Base-by-base conservation (phyloP, 2,797 vertebrate genomes). In the Uromys caudimaculatus region DNA sequence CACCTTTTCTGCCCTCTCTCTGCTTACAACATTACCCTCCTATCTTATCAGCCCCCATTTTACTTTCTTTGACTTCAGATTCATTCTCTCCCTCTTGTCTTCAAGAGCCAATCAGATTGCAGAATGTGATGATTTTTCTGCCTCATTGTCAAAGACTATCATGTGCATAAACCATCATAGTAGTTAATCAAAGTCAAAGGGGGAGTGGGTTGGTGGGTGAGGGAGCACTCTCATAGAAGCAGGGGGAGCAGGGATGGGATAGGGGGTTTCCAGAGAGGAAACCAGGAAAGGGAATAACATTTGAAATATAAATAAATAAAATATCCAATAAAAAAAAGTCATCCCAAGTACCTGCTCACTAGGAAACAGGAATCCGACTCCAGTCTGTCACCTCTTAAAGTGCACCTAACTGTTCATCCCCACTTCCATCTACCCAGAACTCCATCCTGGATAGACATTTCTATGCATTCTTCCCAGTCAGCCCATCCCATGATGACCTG, bases 51-150 rank as follows among this genome's bases (percentile, higher is more conserved):
- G 14, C 50, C 54, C 4, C 32, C 69, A 35, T 11, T 23, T 13
- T 24, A 64, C 92, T 24, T 86, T 41, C 67, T 95, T 92, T 84
- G 58, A 2, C 27, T 94, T 83, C 56, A 94, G 44, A 84, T 16
- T 14, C 24, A 76, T 73, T 41, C 60, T 91, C 10, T 75, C 35
- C 54, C 35, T 71, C 38, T 41, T 41, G 3, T 27, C 52, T 21
- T 83, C 52, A 58, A 47, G 81, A 4, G 77, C 1, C 0, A 3
- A 96, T 85, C 56, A 54, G 0, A 4, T 90, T 91, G 35, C 35
- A 7, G 23, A 19, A 69, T 3, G 54, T 35, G 44, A 6, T 52
- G 38, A 8, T 58, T 87, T 75, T 11, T 16, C 47, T 82, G 14
- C 13, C 77, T 94, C 62, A 58, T 86, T 78, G 32, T 60, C 38